Evolutionary conservation across 2,797 vertebrate genomes (phyloP).

Genomic region (Gobio occitaniae): DNA sequence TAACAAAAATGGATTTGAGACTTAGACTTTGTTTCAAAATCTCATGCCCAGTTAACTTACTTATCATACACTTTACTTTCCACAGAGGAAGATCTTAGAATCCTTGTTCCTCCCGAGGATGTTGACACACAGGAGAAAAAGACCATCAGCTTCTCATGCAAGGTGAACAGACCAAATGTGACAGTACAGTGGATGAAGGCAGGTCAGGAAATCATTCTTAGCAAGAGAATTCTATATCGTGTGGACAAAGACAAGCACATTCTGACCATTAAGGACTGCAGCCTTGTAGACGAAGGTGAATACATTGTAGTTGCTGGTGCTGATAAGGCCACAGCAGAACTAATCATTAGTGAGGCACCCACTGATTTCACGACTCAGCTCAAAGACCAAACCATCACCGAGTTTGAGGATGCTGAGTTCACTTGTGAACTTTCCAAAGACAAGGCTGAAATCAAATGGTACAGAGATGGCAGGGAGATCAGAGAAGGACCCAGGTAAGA

Average conservation of each 20-base stretch:
- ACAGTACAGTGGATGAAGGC: conserved; percentile 93
- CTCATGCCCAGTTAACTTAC: conserved; percentile 8
- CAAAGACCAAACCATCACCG: conserved; percentile 94
- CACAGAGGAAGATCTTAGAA: conserved; percentile 93
- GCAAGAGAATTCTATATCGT: conserved; percentile 87
- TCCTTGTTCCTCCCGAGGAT: conserved; percentile 92
- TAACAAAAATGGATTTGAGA: not conserved
- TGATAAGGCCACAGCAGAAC: conserved; percentile 89
- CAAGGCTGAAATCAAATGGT: conserved; percentile 95
- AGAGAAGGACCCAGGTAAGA: conserved; percentile 92
- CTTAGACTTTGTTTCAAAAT: not conserved
- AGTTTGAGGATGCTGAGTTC: conserved; percentile 95
- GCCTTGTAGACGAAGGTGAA: conserved; percentile 93
- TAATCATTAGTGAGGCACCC: conserved; percentile 96
- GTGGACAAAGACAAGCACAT: conserved; percentile 95
- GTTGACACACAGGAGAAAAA: conserved; percentile 98
- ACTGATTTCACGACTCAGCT: conserved; percentile 90
- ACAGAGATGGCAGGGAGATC: conserved; percentile 94
- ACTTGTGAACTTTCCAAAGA: conserved; percentile 93
- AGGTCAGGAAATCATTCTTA: conserved; percentile 87
- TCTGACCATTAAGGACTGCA: conserved; percentile 92
- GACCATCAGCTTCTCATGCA: conserved; percentile 92
- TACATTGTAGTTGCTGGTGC: conserved; percentile 89
- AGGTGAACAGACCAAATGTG: conserved; percentile 91
- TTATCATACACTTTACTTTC: conserved; percentile 43